Evolutionary conservation across 1,140 invertebrate genomes (phyloP).

Genomic region (Aphidius gifuensis): DNA sequence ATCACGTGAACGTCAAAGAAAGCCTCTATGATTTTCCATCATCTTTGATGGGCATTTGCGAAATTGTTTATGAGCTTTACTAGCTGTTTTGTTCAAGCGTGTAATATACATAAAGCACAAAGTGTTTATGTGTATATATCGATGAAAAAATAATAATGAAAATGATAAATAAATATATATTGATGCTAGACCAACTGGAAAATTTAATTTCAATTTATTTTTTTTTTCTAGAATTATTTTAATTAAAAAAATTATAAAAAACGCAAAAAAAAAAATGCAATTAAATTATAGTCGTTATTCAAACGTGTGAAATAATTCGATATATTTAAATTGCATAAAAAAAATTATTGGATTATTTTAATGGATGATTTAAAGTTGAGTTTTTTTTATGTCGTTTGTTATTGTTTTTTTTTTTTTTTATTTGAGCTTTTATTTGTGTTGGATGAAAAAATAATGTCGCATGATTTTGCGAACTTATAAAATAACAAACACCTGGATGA

Average conservation of each 20-base stretch:
- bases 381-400: too few species aligned
- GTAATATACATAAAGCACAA: background rate
- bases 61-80: constrained; percentile 20
- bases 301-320: too few species aligned
- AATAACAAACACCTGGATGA: too few species aligned
- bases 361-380: too few species aligned
- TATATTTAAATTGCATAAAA: too few species aligned
- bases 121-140: background rate
- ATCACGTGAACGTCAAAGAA: constrained; percentile 21
- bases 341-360: too few species aligned
- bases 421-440: background rate
- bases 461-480: too few species aligned
- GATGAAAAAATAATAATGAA: background rate
- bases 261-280: too few species aligned
- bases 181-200: background rate
- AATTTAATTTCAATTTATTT: background rate
- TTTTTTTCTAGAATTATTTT: background rate
- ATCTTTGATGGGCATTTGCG: constrained; percentile 19
- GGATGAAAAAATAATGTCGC: too few species aligned
- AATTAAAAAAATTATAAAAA: background rate
- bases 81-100: background rate
- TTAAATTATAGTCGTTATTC: too few species aligned
- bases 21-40: constrained; percentile 8
- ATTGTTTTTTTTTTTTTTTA: background rate
- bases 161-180: background rate